phyloP scores from a whole-genome alignment of 2,888 invertebrate genomes.

The Drosophila austrosaltans region DNA sequence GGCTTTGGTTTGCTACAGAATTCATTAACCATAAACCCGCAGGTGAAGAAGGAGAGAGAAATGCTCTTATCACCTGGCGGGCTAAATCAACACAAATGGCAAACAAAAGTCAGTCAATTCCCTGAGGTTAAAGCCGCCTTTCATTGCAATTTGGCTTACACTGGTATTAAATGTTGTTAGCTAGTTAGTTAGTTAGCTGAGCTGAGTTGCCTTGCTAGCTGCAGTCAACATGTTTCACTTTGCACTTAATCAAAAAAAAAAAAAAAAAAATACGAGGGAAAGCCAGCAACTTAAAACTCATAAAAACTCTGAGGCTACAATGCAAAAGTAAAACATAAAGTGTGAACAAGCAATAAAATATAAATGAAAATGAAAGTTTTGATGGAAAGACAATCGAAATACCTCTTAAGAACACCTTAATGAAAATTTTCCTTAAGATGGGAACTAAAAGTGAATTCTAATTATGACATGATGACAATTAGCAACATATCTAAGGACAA shows the following conservation, averaged over 20 bases:
- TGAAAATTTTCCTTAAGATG: not conserved
- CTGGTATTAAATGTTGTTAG: conserved; percentile 4
- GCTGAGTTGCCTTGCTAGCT: not conserved
- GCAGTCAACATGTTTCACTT: conserved; percentile 45
- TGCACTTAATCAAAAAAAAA: conserved; percentile 34
- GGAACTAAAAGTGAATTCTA: too few species aligned
- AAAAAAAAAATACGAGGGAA: conserved; percentile 37
- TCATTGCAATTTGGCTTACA: not conserved
- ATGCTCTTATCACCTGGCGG: conserved; percentile 3
- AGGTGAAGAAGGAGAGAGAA: not conserved
- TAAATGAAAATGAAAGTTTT: conserved; percentile 24
- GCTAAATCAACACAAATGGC: not conserved
- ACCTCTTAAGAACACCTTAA: conserved; percentile 1
- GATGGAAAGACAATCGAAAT: conserved; percentile 20
- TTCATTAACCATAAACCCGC: too few species aligned
- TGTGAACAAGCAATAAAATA: conserved; percentile 24
- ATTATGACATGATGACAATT: too few species aligned
- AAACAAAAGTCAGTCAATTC: conserved; percentile 3
- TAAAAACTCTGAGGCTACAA: conserved; percentile 41
- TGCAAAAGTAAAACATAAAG: conserved; percentile 46
- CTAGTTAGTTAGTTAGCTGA: not conserved
- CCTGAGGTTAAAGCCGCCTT: not conserved
- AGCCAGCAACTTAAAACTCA: conserved; percentile 41
- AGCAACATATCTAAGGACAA: too few species aligned
- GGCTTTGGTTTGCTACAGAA: not conserved